These are phyloP conservation scores for Spilosoma lubricipeda DNA, from an alignment of 2,888 invertebrate genomes.

Conservation along the genomic window DNA sequence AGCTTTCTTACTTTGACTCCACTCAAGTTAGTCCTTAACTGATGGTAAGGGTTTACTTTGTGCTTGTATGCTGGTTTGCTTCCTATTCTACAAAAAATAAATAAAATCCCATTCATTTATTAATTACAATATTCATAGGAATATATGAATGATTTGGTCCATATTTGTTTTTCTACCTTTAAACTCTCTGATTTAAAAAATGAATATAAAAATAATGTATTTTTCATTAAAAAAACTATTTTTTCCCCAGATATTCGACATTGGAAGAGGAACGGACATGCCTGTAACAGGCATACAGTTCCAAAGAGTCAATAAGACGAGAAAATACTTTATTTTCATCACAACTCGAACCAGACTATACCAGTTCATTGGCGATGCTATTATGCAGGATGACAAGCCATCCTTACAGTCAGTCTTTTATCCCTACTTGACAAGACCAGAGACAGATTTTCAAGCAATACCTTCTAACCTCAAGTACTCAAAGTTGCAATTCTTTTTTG, in stretches of 20 bases:
- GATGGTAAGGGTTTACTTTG: too few species aligned
- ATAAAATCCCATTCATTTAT: not conserved
- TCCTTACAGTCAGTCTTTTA: conserved; percentile 93
- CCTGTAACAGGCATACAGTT: conserved; percentile 96
- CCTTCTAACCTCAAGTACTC: conserved; percentile 92
- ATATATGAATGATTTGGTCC: too few species aligned
- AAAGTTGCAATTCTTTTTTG: conserved; percentile 91
- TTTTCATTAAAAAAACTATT: too few species aligned
- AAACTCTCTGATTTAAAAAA: too few species aligned
- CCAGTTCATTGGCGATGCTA: conserved; percentile 93
- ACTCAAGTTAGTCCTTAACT: too few species aligned
- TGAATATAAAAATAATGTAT: too few species aligned
- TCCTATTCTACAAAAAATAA: not conserved
- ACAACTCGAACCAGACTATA: conserved; percentile 94
- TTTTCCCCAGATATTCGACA: conserved; percentile 91
- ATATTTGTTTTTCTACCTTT: too few species aligned
- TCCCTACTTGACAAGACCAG: conserved; percentile 90
- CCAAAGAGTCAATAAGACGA: conserved; percentile 89
- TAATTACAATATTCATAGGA: too few species aligned
- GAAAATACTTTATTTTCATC: conserved; percentile 93
- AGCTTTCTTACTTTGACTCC: not conserved
- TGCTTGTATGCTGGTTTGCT: not conserved
- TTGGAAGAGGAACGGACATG: conserved; percentile 91
- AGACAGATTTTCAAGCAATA: conserved; percentile 90
- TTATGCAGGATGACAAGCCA: conserved; percentile 91